Evolutionary conservation across 2,888 invertebrate species (phyloP).

Genomic region (Ganaspis brasiliensis): DNA sequence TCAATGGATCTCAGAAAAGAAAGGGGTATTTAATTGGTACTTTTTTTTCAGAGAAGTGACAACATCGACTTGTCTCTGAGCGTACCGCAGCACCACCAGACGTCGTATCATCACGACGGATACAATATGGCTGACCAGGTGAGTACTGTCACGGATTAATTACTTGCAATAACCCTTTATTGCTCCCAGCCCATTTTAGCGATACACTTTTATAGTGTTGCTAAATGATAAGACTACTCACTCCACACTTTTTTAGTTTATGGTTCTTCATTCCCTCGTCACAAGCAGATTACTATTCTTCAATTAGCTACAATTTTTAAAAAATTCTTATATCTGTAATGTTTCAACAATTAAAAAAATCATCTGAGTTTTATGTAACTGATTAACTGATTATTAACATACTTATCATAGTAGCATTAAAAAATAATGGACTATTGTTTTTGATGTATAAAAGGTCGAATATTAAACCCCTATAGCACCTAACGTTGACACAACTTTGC

Average conservation of each 20-base stretch:
- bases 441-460: too few relatives aligned
- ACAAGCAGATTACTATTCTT: conserved; percentile 1
- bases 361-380: too few relatives aligned
- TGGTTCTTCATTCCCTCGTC: conserved; percentile 18
- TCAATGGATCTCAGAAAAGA: not conserved
- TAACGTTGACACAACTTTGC: too few relatives aligned
- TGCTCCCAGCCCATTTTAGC: conserved; percentile 16
- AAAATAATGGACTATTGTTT: too few relatives aligned
- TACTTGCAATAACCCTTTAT: conserved; percentile 21
- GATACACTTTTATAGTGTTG: conserved; percentile 22
- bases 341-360: too few relatives aligned
- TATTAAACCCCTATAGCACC: too few relatives aligned
- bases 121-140: conserved; percentile 92
- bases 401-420: too few relatives aligned
- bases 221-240: not conserved
- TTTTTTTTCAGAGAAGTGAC: conserved; percentile 86
- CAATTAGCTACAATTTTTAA: not conserved
- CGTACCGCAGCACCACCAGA: conserved; percentile 83
- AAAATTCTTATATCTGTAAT: too few relatives aligned
- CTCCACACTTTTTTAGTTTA: conserved; percentile 21
- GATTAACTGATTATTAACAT: too few relatives aligned
- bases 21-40: conserved; percentile 21
- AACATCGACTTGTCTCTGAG: conserved; percentile 88
- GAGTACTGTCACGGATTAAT: conserved; percentile 65
- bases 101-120: conserved; percentile 85